Base-by-base conservation (phyloP, 2,113 vertebrate genomes). In the Sciurus niger region DNA sequence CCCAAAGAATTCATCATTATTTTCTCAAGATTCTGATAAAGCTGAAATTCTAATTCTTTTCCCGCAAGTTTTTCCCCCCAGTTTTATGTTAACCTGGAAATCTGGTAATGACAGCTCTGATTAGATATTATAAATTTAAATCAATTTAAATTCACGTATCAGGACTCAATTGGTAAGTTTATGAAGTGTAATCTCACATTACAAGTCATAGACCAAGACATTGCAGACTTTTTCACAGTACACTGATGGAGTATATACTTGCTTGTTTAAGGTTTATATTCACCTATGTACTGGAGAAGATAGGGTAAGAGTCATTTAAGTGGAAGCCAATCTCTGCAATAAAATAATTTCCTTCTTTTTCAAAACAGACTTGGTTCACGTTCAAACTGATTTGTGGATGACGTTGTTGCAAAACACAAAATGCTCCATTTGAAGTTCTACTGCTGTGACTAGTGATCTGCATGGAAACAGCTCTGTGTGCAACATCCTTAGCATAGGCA, bases 221-320 rank as follows among this genome's bases (percentile, higher is more conserved):
- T 0, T 8, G 20, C 32, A 25, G 12, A 18, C 2, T n/a, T 63
- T 72, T 65, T 84, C 46, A 65, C 40, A 43, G 18, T 11, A 77
- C 12, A 51, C 7, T 1, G 32, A 0, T 1, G 34, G 6, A 25
- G 34, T 34, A 43, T 32, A 65, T 0, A 65, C 3, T 34, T n/a
- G 10, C 1, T 48, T 46, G 2, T 6, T 40, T 46, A 43, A 60
- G 5, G 87, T n/a, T 30, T 1, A 25, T 53, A 46, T n/a, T 37
- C 17, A 34, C 40, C n/a, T 48, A 2, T 74, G 4, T 87, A 6
- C 12, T 16, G 9, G 30, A 16, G 14, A 76, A 65, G 30, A 20
- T 24, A 0, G 20, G 22, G 14, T 37, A 43, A 17, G 2, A 37
- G 25, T 10, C 73, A 48, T 76, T 90, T 37, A 22, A 7, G 5